Base-by-base conservation (phyloP, 2,888 invertebrate genomes). In the Drosophila subsilvestris region DNA sequence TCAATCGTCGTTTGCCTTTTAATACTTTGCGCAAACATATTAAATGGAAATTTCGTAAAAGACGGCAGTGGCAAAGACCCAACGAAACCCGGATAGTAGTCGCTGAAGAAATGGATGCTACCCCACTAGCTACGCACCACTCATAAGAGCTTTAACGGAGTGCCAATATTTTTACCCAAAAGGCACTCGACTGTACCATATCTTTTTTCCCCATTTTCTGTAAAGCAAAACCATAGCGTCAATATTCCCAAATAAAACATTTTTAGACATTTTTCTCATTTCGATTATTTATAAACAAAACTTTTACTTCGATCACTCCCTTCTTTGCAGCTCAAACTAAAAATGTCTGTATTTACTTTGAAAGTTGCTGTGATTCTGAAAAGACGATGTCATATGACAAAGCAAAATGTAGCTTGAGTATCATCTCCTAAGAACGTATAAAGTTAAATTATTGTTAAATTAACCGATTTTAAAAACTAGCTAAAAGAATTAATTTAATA, bases 1-100 rank as follows among this genome's bases (percentile, higher is more conserved):
- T 86, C 85, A 85, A 85, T 85, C 89, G 87, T 84, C 86, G 86
- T 66, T 67, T 86, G 88, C 80, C 83, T 86, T 88, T 85, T 84
- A 84, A 84, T 84, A 88, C 78, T 78, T 80, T 79, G 80, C 70
- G 79, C 77, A 79, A 90, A 81, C 77, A 83, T 81, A 77, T 88
- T 86, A 90, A 88, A 90, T 83, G 80, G 78, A 81, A 86, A 83
- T 83, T 85, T 84, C 75, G 76, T 80, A 72, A 86, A 80, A 74
- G 78, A 69, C 66, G 78, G 61, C 70, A 56, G 27, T 63, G 48
- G 29, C 3, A 10, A 29, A 12, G n/a, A 53, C 20, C 20, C 20
- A 20, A 20, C 20, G 20, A 20, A 1, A 1, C 1, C 20, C 22
- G 53, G 53, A 53, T 47, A 48, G 45, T 50, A 45, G 63, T 60